Evolutionary conservation across 2,113 vertebrate genomes (phyloP).

Genomic region (Mormoops blainvillei): DNA sequence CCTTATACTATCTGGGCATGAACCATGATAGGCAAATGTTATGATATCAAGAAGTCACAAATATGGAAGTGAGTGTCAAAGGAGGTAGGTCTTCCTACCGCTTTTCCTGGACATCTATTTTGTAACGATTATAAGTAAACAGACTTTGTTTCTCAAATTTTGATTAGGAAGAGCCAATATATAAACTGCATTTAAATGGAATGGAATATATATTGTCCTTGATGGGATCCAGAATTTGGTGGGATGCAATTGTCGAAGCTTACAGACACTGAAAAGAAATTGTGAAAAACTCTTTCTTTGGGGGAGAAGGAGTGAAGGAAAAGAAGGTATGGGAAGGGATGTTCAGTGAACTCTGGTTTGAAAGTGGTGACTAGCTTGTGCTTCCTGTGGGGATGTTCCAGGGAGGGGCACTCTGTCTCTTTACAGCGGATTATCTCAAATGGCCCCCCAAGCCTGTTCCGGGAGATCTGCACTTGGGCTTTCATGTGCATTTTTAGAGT

Average conservation of each 20-base stretch:
- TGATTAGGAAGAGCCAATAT: neutral
- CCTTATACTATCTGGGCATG: neutral
- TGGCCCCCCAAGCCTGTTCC: rapidly evolving
- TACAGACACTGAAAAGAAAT: neutral
- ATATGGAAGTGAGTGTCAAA: neutral
- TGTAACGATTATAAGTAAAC: neutral
- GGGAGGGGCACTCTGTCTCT: neutral
- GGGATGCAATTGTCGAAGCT: neutral
- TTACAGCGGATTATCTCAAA: neutral
- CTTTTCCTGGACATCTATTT: neutral
- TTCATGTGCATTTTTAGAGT: neutral
- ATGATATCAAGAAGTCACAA: neutral
- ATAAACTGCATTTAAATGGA: neutral
- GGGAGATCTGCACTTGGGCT: neutral
- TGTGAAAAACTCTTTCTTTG: neutral
- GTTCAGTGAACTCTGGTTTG: neutral
- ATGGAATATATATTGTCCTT: neutral
- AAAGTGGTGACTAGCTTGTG: neutral
- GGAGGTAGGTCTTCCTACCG: neutral
- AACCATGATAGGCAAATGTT: neutral
- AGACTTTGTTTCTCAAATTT: neutral
- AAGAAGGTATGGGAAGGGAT: neutral
- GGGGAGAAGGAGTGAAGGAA: neutral
- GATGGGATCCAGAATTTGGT: neutral
- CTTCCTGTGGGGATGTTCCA: neutral